Conservation (phyloP, 2,113 vertebrate species). For the Sorex araneus region DNA sequence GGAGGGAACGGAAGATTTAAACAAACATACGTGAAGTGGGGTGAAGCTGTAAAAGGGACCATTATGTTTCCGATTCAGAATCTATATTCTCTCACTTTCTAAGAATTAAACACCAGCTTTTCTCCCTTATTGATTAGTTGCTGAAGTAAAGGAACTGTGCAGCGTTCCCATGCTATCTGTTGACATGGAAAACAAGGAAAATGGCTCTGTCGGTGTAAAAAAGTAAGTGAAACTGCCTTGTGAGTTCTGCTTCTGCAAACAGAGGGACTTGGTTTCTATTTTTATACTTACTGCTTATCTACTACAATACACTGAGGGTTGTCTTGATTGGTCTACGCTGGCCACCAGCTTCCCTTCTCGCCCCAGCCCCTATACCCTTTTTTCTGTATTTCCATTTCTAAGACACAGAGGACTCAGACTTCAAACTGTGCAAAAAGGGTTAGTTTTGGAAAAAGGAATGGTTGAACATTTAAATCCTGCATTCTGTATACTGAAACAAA, state of each 20-base stretch:
- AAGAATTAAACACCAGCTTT: conserved; percentile 84
- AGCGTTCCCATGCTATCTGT: conserved; percentile 87
- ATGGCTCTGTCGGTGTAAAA: conserved; percentile 96
- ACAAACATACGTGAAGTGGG: conserved; percentile 57
- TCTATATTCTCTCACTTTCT: conserved; percentile 67
- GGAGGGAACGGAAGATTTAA: conserved; percentile 67
- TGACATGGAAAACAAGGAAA: conserved; percentile 97
- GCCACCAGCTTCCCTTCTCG: conserved; percentile 50
- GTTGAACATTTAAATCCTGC: conserved; percentile 51
- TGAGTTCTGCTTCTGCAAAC: conserved; percentile 78
- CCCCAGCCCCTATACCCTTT: conserved; percentile 23
- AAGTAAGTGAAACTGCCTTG: conserved; percentile 91
- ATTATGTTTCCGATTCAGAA: conserved; percentile 76
- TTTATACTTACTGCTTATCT: conserved; percentile 68
- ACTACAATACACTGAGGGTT: background rate
- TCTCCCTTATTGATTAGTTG: conserved; percentile 87
- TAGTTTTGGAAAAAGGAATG: conserved; percentile 35
- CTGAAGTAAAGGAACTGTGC: conserved; percentile 88
- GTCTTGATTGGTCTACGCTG: conserved; percentile 50
- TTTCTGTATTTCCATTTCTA: conserved; percentile 57
- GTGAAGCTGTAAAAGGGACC: conserved; percentile 72
- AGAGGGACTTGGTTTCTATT: conserved; percentile 72
- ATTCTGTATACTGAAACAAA: conserved; percentile 47
- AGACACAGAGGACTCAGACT: conserved; percentile 47
- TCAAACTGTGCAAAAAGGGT: conserved; percentile 40